Evolutionary conservation across 92 coral and sea anemone species (phyloP).

Genomic region (Nematostella vectensis): DNA sequence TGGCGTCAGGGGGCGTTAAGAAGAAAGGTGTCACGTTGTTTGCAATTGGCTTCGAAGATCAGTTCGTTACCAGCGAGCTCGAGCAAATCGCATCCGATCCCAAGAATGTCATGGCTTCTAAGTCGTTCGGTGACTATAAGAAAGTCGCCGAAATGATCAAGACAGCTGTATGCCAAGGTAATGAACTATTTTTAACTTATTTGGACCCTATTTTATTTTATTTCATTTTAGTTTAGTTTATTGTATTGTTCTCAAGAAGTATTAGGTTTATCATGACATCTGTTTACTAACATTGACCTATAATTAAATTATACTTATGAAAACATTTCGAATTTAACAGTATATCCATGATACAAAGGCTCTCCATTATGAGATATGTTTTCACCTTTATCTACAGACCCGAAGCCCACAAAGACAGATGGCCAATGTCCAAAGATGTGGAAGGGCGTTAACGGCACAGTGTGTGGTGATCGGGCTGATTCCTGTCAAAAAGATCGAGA

Average conservation of each 20-base stretch:
- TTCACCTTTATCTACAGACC: too few relatives aligned
- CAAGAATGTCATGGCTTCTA: slow-evolving; percentile 17
- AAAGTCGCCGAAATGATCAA: slow-evolving; percentile 12
- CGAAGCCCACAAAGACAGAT: too few relatives aligned
- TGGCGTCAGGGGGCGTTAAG: slow-evolving; percentile 28
- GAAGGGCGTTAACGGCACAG: slow-evolving; percentile 18
- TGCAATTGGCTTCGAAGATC: slow-evolving; percentile 42
- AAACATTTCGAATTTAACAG: too few relatives aligned
- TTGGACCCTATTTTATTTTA: too few relatives aligned
- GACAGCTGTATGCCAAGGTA: slow-evolving; percentile 39
- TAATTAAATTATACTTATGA: too few relatives aligned
- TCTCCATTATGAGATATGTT: too few relatives aligned
- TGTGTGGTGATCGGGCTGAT: slow-evolving; percentile 14
- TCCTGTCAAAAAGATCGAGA: slow-evolving; percentile 8
- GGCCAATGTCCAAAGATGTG: slow-evolving; percentile 16
- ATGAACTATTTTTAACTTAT: too few relatives aligned
- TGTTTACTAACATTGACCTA: too few relatives aligned
- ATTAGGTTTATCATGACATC: too few relatives aligned
- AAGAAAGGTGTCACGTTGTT: slow-evolving; percentile 27
- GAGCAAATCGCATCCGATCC: slow-evolving; percentile 29
- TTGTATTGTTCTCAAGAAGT: too few relatives aligned
- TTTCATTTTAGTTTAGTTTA: neutral
- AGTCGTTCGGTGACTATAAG: slow-evolving; percentile 26
- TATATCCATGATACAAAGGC: too few relatives aligned
- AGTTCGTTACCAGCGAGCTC: slow-evolving; percentile 30